phyloP scores from a whole-genome alignment of 1,140 invertebrate genomes.

The Listronotus bonariensis region DNA sequence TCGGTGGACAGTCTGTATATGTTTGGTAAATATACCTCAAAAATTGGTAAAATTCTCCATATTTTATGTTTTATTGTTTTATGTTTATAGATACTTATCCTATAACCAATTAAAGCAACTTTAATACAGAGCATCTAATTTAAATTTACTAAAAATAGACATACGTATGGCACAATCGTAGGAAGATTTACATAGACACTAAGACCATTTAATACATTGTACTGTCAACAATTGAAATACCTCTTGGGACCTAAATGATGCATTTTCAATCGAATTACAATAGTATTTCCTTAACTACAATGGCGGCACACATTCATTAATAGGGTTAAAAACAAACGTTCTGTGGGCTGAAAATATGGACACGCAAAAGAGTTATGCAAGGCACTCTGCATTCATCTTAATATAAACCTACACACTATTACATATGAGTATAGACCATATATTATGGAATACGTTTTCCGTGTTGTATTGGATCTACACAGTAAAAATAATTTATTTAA shows the following conservation, averaged over 20 bases:
- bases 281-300: constrained; percentile 20
- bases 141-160: too few species aligned
- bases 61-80: too few species aligned
- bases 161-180: constrained; percentile 5
- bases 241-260: constrained; percentile 18
- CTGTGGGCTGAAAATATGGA: constrained; percentile 37
- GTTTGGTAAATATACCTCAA: too few species aligned
- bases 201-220: constrained; percentile 6
- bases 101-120: too few species aligned
- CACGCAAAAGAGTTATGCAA: constrained; percentile 36
- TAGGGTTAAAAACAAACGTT: constrained; percentile 24
- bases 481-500: too few species aligned
- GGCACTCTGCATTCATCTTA: constrained; percentile 16
- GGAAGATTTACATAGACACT: constrained; percentile 3
- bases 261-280: constrained; percentile 20
- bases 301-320: constrained; percentile 22
- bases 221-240: constrained; percentile 4
- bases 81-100: too few species aligned
- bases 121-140: too few species aligned
- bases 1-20: too few species aligned
- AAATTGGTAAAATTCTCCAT: too few species aligned
- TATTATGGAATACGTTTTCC: too few species aligned
- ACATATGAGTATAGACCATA: too few species aligned
- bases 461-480: too few species aligned
- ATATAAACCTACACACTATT: constrained; percentile 14